Evolutionary conservation across 2,888 invertebrate genomes (phyloP).

Genomic region (Napeogenes sylphis): DNA sequence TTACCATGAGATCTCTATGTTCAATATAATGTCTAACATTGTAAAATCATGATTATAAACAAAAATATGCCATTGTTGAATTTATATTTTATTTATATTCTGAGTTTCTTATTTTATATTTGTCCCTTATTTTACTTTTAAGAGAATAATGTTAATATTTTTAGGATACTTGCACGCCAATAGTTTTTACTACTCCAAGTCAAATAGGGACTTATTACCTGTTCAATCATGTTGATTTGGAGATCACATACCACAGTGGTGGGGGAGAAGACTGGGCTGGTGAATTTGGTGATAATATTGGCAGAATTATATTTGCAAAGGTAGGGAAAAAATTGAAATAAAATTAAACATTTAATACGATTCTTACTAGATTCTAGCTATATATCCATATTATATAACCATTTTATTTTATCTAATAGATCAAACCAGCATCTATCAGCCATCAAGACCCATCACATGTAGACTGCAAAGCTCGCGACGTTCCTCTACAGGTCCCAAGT

Average conservation of each 20-base stretch:
- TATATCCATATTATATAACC: too few relatives aligned
- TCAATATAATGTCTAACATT: too few relatives aligned
- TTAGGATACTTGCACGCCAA: slow-evolving; percentile 76
- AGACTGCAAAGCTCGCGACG: slow-evolving; percentile 72
- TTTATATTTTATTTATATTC: background rate
- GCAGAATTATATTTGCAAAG: slow-evolving; percentile 91
- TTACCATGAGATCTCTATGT: too few relatives aligned
- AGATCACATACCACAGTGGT: slow-evolving; percentile 95
- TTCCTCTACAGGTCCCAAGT: slow-evolving; percentile 83
- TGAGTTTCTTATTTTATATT: background rate
- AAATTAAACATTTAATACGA: background rate
- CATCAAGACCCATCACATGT: slow-evolving; percentile 64
- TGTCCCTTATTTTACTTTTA: too few relatives aligned
- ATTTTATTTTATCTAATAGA: slow-evolving; percentile 37
- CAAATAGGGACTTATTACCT: slow-evolving; percentile 89
- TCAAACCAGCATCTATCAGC: slow-evolving; percentile 78
- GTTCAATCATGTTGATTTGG: slow-evolving; percentile 97
- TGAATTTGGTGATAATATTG: slow-evolving; percentile 86
- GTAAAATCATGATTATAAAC: too few relatives aligned
- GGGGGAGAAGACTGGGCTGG: slow-evolving; percentile 91
- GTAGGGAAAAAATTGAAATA: slow-evolving; percentile 47
- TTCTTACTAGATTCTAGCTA: too few relatives aligned
- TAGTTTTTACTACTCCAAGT: slow-evolving; percentile 76
- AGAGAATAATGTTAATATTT: too few relatives aligned
- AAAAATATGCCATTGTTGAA: too few relatives aligned